Conservation (phyloP, 2,113 vertebrate species). For the Micronisus gabar region DNA sequence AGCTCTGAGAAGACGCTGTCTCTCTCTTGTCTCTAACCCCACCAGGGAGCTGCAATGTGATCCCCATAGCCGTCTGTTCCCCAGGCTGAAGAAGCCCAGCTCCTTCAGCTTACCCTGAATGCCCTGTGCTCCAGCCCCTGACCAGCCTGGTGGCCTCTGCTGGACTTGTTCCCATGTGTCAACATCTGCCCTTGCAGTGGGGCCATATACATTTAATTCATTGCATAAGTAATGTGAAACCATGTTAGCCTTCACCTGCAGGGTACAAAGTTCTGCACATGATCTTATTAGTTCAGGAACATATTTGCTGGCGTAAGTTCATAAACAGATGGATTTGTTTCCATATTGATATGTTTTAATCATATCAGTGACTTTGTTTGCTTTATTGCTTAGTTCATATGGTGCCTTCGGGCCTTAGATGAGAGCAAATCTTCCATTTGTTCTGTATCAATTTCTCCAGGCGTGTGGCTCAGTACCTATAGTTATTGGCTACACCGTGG, state of each 20-base stretch:
- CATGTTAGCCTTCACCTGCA: background rate
- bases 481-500: background rate
- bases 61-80: background rate
- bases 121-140: background rate
- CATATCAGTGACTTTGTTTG: background rate
- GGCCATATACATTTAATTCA: background rate
- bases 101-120: background rate
- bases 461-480: background rate
- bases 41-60: background rate
- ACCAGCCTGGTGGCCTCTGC: background rate
- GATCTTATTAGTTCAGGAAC: background rate
- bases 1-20: background rate
- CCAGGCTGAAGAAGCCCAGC: background rate
- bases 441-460: background rate
- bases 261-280: conserved; percentile 32
- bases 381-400: background rate
- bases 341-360: background rate
- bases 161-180: background rate
- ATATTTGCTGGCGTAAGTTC: background rate
- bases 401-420: background rate
- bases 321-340: background rate
- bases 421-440: background rate
- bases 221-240: background rate
- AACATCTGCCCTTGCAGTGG: background rate
- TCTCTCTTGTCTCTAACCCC: background rate